These are phyloP conservation scores for Nomada fucata DNA, from an alignment of 2,888 invertebrate genomes.

Conservation along the genomic window DNA sequence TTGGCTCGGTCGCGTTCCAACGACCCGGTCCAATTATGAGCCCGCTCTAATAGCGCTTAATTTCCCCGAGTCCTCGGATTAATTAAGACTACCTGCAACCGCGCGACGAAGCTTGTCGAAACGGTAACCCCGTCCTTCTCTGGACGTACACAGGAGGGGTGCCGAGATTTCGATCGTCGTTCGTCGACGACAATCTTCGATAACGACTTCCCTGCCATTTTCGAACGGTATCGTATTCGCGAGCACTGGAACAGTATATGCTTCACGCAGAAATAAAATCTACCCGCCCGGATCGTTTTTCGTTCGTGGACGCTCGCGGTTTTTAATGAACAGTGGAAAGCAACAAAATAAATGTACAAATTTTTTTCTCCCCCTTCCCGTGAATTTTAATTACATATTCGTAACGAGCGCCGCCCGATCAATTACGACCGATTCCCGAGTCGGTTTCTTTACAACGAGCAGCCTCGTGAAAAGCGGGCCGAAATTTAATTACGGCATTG, in stretches of 20 bases:
- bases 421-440: not conserved
- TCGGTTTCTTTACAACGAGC: not conserved
- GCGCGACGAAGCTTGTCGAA: not conserved
- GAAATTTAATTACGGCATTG: not conserved
- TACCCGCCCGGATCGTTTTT: too few relatives aligned
- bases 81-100: conserved; percentile 69
- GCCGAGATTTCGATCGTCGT: conserved; percentile 4
- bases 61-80: conserved; percentile 60
- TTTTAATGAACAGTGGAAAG: too few relatives aligned
- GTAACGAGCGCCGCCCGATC: not conserved
- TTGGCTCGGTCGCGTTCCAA: conserved; percentile 36
- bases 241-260: too few relatives aligned
- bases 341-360: too few relatives aligned
- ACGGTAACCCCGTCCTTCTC: not conserved
- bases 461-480: not conserved
- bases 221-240: too few relatives aligned
- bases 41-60: conserved; percentile 64
- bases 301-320: too few relatives aligned
- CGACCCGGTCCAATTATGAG: conserved; percentile 68
- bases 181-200: not conserved
- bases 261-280: too few relatives aligned
- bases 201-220: too few relatives aligned
- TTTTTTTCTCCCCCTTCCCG: not conserved
- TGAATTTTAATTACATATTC: not conserved
- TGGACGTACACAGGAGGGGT: not conserved